A percentile compares a stretch with the other conserved stretches of the same genome.
Evolutionary conservation across 2,113 vertebrate species (phyloP).

Genomic region (Cyphomyrus discorhynchus): DNA sequence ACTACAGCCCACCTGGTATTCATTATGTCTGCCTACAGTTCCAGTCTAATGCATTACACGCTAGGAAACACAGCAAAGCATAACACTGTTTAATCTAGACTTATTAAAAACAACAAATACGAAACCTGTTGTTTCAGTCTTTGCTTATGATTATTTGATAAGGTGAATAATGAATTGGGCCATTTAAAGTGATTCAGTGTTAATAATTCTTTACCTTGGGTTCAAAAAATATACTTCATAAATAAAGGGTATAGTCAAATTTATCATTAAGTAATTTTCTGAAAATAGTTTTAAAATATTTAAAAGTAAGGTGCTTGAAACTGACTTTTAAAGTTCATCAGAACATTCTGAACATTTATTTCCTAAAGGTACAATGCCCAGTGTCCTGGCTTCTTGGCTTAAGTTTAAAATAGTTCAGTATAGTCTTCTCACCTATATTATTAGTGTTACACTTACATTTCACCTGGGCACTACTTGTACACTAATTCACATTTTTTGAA

Average conservation of each 20-base stretch:
- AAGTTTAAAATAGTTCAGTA: not conserved
- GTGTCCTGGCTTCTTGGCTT: not conserved
- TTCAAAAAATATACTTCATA: slow-evolving; percentile 44
- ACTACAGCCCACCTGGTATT: slow-evolving; percentile 39
- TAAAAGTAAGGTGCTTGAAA: slow-evolving; percentile 71
- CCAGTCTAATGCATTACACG: slow-evolving; percentile 30
- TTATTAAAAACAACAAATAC: slow-evolving; percentile 35
- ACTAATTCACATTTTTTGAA: not conserved
- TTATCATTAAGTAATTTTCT: slow-evolving; percentile 44
- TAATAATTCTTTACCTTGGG: slow-evolving; percentile 40
- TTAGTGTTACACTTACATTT: not conserved
- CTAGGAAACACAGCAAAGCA: slow-evolving; percentile 34
- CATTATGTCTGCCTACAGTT: slow-evolving; percentile 44
- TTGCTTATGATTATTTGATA: slow-evolving; percentile 25
- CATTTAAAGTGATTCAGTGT: slow-evolving; percentile 25
- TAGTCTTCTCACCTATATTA: not conserved
- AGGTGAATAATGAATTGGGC: slow-evolving; percentile 12
- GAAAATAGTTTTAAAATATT: slow-evolving; percentile 39
- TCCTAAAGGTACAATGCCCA: not conserved
- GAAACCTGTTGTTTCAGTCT: slow-evolving; percentile 31
- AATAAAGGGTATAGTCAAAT: slow-evolving; percentile 46
- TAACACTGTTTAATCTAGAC: slow-evolving; percentile 22
- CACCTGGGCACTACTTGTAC: not conserved
- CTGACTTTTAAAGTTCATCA: slow-evolving; percentile 37
- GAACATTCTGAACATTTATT: slow-evolving; percentile 9